Evolutionary conservation across 2,888 invertebrate genomes (phyloP).

Genomic region (Allygus modestus): DNA sequence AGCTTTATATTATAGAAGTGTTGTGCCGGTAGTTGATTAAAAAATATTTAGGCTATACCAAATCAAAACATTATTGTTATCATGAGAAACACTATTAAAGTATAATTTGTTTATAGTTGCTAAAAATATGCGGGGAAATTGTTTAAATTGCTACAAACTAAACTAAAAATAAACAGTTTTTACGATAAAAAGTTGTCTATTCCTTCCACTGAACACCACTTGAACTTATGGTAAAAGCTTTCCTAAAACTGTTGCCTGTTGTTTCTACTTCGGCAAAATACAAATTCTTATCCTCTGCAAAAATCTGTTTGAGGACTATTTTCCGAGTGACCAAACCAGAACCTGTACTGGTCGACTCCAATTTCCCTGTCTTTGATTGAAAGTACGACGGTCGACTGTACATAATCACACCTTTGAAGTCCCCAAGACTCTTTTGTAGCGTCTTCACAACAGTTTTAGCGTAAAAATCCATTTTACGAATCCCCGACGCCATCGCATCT

Average conservation of each 20-base stretch:
- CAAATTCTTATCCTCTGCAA: not conserved
- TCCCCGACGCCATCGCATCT: constrained; percentile 70
- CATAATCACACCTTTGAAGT: constrained; percentile 76
- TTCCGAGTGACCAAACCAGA: constrained; percentile 44
- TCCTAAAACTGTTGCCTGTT: not conserved
- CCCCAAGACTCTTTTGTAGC: constrained; percentile 76
- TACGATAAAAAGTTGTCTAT: constrained; percentile 5
- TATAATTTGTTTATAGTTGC: no score
- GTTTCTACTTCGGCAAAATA: constrained; percentile 39
- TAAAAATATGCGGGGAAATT: no score
- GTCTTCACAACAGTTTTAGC: constrained; percentile 72
- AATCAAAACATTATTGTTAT: no score
- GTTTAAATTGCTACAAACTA: no score
- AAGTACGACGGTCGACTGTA: constrained; percentile 78
- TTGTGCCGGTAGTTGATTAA: no score
- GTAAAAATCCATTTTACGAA: constrained; percentile 71
- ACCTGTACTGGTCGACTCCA: not conserved
- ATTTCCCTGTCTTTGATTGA: constrained; percentile 64
- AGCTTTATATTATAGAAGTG: no score
- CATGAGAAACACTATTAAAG: no score
- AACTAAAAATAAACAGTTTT: no score
- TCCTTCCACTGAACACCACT: constrained; percentile 33
- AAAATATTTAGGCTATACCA: no score
- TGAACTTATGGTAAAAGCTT: constrained; percentile 45
- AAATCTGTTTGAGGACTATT: constrained; percentile 34